Conservation (phyloP, 2,888 invertebrate genomes). For the Mamestra brassicae region DNA sequence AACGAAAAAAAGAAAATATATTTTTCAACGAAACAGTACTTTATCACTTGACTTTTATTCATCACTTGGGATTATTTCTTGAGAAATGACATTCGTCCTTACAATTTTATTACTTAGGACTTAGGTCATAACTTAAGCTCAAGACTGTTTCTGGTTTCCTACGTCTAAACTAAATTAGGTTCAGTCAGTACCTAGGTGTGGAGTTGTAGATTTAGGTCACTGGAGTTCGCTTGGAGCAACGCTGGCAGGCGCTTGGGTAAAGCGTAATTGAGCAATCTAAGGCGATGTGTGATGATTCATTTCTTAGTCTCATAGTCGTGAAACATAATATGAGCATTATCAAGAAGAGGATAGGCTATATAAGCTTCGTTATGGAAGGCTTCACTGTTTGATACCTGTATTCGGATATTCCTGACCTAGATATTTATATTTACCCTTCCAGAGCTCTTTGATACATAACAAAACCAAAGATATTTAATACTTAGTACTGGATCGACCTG, state of each 20-base stretch:
- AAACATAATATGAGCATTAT: not conserved
- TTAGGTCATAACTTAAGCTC: constrained; percentile 11
- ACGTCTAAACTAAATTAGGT: constrained; percentile 2
- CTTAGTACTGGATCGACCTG: too few relatives aligned
- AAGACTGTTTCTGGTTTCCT: too few relatives aligned
- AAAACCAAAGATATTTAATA: too few relatives aligned
- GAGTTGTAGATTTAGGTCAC: constrained; percentile 4
- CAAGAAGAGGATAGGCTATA: not conserved
- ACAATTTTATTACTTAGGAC: constrained; percentile 29
- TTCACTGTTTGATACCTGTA: too few relatives aligned
- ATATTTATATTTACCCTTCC: too few relatives aligned
- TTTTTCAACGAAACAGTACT: constrained; percentile 14
- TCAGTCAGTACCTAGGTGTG: not conserved
- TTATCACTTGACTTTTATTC: constrained; percentile 42
- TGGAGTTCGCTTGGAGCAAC: not conserved
- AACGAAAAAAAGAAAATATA: not conserved
- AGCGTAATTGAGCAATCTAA: constrained; percentile 2
- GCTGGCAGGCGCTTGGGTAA: not conserved
- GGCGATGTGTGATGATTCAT: not conserved
- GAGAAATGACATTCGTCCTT: constrained; percentile 1
- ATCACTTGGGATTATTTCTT: constrained; percentile 44
- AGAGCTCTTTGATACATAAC: too few relatives aligned
- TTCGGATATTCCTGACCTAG: too few relatives aligned
- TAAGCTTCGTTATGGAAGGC: too few relatives aligned
- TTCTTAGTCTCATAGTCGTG: not conserved